Evolutionary conservation across 2,888 invertebrate species (phyloP).

Genomic region (Trichopoda pennipes): DNA sequence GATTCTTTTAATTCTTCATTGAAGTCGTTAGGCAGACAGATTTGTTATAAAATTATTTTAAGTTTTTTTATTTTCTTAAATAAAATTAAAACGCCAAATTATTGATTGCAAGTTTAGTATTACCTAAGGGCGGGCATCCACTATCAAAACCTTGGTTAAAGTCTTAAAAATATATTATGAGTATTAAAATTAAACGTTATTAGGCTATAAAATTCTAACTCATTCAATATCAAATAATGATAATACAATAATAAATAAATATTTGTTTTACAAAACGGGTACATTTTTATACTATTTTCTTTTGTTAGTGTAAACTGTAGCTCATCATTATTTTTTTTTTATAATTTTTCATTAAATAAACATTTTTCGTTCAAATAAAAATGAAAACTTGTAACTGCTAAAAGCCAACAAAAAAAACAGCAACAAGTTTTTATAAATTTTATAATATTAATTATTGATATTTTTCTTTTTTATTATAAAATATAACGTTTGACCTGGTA

Average conservation of each 20-base stretch:
- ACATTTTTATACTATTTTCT: conserved; percentile 4
- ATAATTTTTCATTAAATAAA: conserved; percentile 49
- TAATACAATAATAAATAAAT: not conserved
- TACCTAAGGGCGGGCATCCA: too few relatives aligned
- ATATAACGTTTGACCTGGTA: conserved; percentile 70
- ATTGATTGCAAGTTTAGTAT: too few relatives aligned
- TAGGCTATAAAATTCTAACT: too few relatives aligned
- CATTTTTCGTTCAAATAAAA: conserved; percentile 15
- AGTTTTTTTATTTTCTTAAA: too few relatives aligned
- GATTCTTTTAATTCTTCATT: too few relatives aligned
- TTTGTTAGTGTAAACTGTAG: conserved; percentile 27
- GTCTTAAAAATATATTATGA: too few relatives aligned
- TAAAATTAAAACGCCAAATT: too few relatives aligned
- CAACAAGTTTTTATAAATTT: conserved; percentile 24
- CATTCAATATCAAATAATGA: not conserved
- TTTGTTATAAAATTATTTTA: too few relatives aligned
- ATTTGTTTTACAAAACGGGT: conserved; percentile 51
- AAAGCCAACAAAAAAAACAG: not conserved
- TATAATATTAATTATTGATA: conserved; percentile 16
- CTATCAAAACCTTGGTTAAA: too few relatives aligned
- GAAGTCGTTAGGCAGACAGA: too few relatives aligned
- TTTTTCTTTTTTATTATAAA: conserved; percentile 32
- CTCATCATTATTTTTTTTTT: conserved; percentile 23
- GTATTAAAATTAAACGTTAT: too few relatives aligned
- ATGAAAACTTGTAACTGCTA: conserved; percentile 31